Percentiles rank a stretch among this genome's conserved stretches.
Evolutionary conservation across 1,140 invertebrate genomes (phyloP).

Genomic region (Ectropis grisescens): DNA sequence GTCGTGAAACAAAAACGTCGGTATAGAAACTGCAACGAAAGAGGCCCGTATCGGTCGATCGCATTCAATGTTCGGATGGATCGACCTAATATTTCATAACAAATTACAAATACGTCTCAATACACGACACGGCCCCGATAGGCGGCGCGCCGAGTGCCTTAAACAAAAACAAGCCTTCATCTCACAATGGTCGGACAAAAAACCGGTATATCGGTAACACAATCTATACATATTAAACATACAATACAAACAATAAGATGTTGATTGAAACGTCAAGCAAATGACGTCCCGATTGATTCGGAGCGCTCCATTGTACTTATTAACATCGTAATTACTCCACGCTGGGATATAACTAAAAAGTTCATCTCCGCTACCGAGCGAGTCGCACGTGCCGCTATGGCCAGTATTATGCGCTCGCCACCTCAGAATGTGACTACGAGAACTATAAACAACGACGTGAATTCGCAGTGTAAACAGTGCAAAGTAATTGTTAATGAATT

Average conservation of each 20-base stretch:
- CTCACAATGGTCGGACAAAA: slow-evolving; percentile 29
- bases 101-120: slow-evolving; percentile 20
- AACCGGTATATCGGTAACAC: slow-evolving; percentile 59
- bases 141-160: slow-evolving; percentile 9
- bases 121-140: slow-evolving; percentile 9
- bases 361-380: too few species aligned
- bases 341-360: slow-evolving; percentile 30
- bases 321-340: slow-evolving; percentile 40
- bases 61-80: slow-evolving; percentile 14
- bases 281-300: slow-evolving; percentile 37
- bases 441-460: too few species aligned
- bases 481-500: too few species aligned
- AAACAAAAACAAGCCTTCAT: slow-evolving; percentile 33
- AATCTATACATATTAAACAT: slow-evolving; percentile 54
- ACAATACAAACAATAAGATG: slow-evolving; percentile 58
- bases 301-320: slow-evolving; percentile 35
- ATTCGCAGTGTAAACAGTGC: too few species aligned
- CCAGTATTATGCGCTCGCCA: too few species aligned
- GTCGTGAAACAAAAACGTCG: too few species aligned
- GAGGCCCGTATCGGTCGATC: slow-evolving; percentile 6
- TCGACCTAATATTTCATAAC: slow-evolving; percentile 23
- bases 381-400: too few species aligned
- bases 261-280: slow-evolving; percentile 60
- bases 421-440: too few species aligned
- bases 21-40: too few species aligned